Base-by-base conservation (phyloP, 2,113 vertebrate genomes). In the Triplophysa rosa region DNA sequence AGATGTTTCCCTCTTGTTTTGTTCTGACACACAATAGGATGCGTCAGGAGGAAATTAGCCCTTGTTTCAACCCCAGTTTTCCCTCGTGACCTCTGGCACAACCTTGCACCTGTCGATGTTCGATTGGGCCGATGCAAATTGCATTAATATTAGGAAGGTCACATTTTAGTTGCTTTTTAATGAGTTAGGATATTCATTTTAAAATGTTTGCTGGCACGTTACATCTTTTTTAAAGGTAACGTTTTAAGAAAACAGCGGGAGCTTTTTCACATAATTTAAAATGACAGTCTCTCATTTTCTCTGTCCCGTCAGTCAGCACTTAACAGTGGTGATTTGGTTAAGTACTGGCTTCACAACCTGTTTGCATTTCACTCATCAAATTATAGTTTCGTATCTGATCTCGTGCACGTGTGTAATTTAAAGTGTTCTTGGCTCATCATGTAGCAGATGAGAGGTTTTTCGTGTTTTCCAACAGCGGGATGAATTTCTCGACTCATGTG, bases 1-100 rank as follows among this genome's bases (percentile, higher is more conserved):
- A 84, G 74, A 83, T 81, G 80, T 77, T 84, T 84, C 75, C 80
- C 68, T 76, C 82, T 79, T 75, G 37, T 80, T 80, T 85, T 47
- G 49, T 74, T 79, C 68, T 23, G 23, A 81, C 76, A 77, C 76
- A 61, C 74, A 84, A 77, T 83, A 80, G 80, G 74, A 85, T 79
- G 76, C 77, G 76, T 78, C 65, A 59, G 37, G 72, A 66, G 77
- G 80, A 87, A 86, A 80, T 84, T 42, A 83, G 61, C 24, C 21
- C 77, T 71, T 70, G 66, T 74, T 83, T 71, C 67, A 65, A 78
- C 74, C 75, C n/a, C 52, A 77, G 75, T 80, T 81, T 58, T 29
- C 58, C 26, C 77, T 45, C 26, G 24, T 49, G 64, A 56, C 24
- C 47, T 21, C 59, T 80, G 45, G 77, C 67, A 65, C 67, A 76